Base-by-base conservation (phyloP, 2,113 vertebrate genomes). In the Coracopsis vasa region DNA sequence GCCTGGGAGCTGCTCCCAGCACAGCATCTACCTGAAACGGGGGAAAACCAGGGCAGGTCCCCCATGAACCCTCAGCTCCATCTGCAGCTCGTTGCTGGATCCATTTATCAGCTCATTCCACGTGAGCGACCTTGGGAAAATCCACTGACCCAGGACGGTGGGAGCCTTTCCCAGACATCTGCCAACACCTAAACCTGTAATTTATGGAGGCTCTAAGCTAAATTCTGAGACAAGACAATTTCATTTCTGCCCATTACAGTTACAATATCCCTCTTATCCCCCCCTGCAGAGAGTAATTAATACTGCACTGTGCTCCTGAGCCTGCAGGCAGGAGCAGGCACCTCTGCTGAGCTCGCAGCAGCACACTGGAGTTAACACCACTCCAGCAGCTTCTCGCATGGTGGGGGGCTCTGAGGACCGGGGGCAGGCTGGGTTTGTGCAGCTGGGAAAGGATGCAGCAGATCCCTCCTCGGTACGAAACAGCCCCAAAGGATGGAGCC, bases 71-170 rank as follows among this genome's bases (percentile, higher is more conserved):
- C 92, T 94, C 94, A 45, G 82, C 94, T 94, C 89, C 94, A 91
- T 86, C 93, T 95, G 95, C 77, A 95, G 73, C 93, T 97, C 41
- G 0, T 86, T 28, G 27, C 69, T 78, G 77, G 93, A 94, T 94
- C 92, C 83, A 86, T 94, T 95, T 94, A 94, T 92, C 94, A 88
- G 92, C 80, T 95, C 94, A 92, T 96, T 96, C 96, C 94, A 81
- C 50, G 12, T 60, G 77, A 95, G 39, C 18, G 13, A 94, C 94
- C 94, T 96, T 95, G 94, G 92, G 86, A 91, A 94, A 96, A 94
- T 58, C 91, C 89, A 95, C 65, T 94, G 94, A 96, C 89, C 86
- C 94, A 31, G 93, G 95, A 95, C 80, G 13, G 94, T 39, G 67
- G 77, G 83, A 95, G 83, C 86, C 93, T 84, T 95, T 94, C 93